Base-by-base conservation (phyloP, 2,888 invertebrate species). In the Lampropteryx suffumata region DNA sequence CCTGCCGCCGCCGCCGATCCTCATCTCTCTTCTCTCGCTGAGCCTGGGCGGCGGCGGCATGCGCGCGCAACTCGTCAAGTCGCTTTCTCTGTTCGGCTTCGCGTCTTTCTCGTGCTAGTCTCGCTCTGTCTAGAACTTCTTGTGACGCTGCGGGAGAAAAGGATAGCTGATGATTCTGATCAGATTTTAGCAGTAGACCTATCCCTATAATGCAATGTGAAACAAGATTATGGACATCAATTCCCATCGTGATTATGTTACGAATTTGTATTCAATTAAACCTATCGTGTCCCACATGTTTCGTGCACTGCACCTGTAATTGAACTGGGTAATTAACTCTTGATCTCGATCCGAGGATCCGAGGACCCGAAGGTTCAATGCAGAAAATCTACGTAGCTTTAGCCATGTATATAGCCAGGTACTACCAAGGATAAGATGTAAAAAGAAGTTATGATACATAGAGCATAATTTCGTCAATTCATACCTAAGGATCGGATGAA, bases 11-110 rank as follows among this genome's bases (percentile, higher is more conserved):
- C 68, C 96, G 92, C 47, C 97, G 91, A 77, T 97, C 97, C 63
- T 95, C 95, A 77, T 97, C 97, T 69, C 96, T 94, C 82, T 96
- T 96, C 91, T 97, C 97, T 40, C 97, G 94, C 86, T 96, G 96
- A 75, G 94, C 94, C 90, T 97, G 97, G 75, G 97, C 96, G 41
- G 96, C 95, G 65, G 96, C 92, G 50, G 97, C 97, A 88, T 97
- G 97, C 78, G 95, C 94, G 75, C 95, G 95, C 71, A 98, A 92
- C 90, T 97, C 97, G 80, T 97, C 97, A 76, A 97, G 92, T 85
- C 96, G 95, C 78, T 94, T 94, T 76, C 96, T 94, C 72, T 97
- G 93, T 82, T 97, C 97, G 76, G 95, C 96, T 91, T 97, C 96
- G 83, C 97, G 97, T 69, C 95, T 92, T 76, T 97, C 97, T 69